A percentile compares a stretch with the other conserved stretches of the same genome.
Conservation (phyloP, 2,797 vertebrate species). For the Lithobates pipiens region DNA sequence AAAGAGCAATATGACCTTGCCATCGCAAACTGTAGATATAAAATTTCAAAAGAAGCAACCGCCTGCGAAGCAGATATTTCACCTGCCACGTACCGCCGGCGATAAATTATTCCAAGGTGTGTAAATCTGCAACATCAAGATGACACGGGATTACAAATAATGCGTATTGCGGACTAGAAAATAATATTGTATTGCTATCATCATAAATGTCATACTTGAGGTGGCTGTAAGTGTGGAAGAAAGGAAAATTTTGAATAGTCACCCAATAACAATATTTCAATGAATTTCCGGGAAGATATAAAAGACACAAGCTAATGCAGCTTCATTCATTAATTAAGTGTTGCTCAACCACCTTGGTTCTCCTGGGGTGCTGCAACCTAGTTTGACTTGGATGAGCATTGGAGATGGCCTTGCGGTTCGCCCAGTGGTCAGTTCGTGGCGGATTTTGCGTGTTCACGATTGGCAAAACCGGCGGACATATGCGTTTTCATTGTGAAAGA, state of each 20-base stretch:
- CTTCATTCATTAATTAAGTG: too few species aligned
- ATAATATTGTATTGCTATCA: constrained; percentile 1
- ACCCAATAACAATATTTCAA: background rate
- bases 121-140: constrained; percentile 18
- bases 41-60: constrained; percentile 1
- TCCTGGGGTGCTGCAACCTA: too few species aligned
- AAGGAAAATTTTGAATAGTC: background rate
- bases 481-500: too few species aligned
- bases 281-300: too few species aligned
- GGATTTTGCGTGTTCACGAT: too few species aligned
- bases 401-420: too few species aligned
- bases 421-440: too few species aligned
- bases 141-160: constrained; percentile 2
- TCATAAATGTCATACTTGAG: background rate
- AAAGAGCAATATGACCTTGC: constrained; percentile 40
- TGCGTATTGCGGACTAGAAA: background rate
- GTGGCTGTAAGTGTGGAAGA: background rate
- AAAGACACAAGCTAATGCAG: too few species aligned
- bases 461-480: too few species aligned
- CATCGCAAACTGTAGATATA: background rate
- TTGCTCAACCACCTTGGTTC: too few species aligned
- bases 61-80: constrained; percentile 3
- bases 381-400: too few species aligned
- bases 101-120: background rate
- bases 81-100: background rate